These are phyloP conservation scores for Conus canariensis DNA, from an alignment of 2,888 invertebrate species.

Conservation along the genomic window DNA sequence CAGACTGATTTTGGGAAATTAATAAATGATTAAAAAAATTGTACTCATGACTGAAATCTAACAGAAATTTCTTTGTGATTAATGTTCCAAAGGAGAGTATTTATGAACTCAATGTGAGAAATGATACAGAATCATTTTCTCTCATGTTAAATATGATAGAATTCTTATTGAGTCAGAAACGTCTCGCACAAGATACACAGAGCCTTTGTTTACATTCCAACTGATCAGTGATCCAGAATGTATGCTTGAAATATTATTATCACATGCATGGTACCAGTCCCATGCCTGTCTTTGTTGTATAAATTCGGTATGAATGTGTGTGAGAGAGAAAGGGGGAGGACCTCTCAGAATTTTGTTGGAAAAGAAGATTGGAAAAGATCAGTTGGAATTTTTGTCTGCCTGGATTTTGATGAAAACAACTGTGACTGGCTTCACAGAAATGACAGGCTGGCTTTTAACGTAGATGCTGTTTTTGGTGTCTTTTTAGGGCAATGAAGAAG, in stretches of 20 bases:
- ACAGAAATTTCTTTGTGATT: too few relatives aligned
- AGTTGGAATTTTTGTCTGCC: slow-evolving; percentile 5
- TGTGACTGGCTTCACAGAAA: neutral
- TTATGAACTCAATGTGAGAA: too few relatives aligned
- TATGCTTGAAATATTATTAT: neutral
- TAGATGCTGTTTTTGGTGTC: slow-evolving; percentile 9
- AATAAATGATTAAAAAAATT: too few relatives aligned
- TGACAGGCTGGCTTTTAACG: neutral
- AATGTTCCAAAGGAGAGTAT: too few relatives aligned
- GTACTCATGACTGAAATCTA: too few relatives aligned
- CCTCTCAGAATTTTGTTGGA: neutral
- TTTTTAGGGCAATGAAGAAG: slow-evolving; percentile 83
- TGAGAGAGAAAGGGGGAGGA: neutral
- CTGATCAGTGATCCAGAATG: slow-evolving; percentile 15
- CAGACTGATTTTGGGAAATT: too few relatives aligned
- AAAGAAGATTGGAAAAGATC: neutral
- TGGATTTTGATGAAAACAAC: neutral
- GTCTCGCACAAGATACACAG: slow-evolving; percentile 25
- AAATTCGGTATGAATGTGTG: neutral
- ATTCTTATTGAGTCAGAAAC: too few relatives aligned
- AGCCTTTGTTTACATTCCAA: slow-evolving; percentile 7
- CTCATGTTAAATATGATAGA: too few relatives aligned
- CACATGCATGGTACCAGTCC: slow-evolving; percentile 1
- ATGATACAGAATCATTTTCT: too few relatives aligned
- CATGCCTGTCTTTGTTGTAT: neutral